Conservation (phyloP, 2,113 vertebrate species). For the Cromileptes altivelis region DNA sequence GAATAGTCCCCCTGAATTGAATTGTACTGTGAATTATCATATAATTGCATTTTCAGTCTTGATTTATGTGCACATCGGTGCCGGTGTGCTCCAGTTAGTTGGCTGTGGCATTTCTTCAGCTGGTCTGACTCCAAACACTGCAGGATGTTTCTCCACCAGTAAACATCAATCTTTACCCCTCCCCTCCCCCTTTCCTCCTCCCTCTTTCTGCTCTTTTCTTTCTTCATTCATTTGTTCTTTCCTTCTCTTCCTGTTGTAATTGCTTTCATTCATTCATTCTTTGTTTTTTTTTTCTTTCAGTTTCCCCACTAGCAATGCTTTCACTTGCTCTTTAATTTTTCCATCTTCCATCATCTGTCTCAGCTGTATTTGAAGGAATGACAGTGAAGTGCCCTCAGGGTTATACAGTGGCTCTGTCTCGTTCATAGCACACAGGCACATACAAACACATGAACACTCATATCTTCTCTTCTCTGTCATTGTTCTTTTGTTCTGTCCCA, state of each 20-base stretch:
- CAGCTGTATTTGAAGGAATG: constrained; percentile 46
- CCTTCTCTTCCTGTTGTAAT: constrained; percentile 17
- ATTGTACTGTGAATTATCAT: constrained; percentile 81
- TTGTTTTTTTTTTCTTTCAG: neutral
- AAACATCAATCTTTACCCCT: constrained; percentile 52
- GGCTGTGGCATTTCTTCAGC: constrained; percentile 66
- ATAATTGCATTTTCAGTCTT: constrained; percentile 80
- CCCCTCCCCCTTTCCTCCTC: neutral
- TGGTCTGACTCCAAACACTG: constrained; percentile 53
- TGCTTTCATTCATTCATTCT: constrained; percentile 36
- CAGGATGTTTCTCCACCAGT: constrained; percentile 67
- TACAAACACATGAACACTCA: neutral
- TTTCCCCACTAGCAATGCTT: constrained; percentile 45
- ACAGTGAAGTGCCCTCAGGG: constrained; percentile 56
- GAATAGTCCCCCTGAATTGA: constrained; percentile 79
- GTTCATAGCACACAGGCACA: neutral
- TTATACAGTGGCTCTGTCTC: constrained; percentile 15
- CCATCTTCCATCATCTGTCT: constrained; percentile 55
- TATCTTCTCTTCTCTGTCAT: constrained; percentile 4
- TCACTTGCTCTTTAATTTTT: constrained; percentile 45
- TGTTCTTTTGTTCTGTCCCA: neutral
- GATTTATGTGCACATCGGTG: constrained; percentile 72
- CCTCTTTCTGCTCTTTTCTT: neutral
- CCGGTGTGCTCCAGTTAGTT: constrained; percentile 39
- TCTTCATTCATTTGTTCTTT: constrained; percentile 32